Evolutionary conservation across 2,888 invertebrate species (phyloP).

Genomic region (Xanthia icteritia): DNA sequence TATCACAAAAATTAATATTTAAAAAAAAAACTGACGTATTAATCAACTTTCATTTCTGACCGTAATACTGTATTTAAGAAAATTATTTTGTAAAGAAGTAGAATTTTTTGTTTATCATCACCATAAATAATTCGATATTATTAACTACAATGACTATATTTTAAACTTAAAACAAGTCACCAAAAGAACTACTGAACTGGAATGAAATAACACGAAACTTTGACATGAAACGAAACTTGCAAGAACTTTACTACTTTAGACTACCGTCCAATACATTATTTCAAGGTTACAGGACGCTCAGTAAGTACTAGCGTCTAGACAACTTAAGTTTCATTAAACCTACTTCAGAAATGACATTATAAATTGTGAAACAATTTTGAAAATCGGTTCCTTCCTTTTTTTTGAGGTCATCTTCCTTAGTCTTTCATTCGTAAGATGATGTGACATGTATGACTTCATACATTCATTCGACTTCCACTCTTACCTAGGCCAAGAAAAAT

Average conservation of each 20-base stretch:
- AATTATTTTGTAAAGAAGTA: too few species aligned
- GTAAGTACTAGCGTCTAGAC: background rate
- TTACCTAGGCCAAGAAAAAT: background rate
- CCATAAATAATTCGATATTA: background rate
- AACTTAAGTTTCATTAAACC: background rate
- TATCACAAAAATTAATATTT: too few species aligned
- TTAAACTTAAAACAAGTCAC: slow-evolving; percentile 3
- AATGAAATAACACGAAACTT: slow-evolving; percentile 4
- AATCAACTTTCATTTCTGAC: too few species aligned
- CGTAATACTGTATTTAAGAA: too few species aligned
- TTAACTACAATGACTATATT: background rate
- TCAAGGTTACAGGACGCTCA: background rate
- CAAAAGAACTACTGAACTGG: background rate
- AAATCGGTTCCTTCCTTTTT: background rate
- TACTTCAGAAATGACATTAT: background rate
- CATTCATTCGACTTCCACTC: background rate
- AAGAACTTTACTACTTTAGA: slow-evolving; percentile 3
- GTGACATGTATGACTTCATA: background rate
- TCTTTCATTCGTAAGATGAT: background rate
- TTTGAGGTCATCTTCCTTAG: background rate
- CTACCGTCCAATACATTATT: slow-evolving; percentile 10
- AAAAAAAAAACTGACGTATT: too few species aligned
- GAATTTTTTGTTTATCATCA: background rate
- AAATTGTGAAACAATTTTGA: background rate
- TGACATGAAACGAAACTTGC: background rate